These are phyloP conservation scores for Psilopogon haemacephalus DNA, from an alignment of 2,113 vertebrate genomes.

Conservation along the genomic window DNA sequence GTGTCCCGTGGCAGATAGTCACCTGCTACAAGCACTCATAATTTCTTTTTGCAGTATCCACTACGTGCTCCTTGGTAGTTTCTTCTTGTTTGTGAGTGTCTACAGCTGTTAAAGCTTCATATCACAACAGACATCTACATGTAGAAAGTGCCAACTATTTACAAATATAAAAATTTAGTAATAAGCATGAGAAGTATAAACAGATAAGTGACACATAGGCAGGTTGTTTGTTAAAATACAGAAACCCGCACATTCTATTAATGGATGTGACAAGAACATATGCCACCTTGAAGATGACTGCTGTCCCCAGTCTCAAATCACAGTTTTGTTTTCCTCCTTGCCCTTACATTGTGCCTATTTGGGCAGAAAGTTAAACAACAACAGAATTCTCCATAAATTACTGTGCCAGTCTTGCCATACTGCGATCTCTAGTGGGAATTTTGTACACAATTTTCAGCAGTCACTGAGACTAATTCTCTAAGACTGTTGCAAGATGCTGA, in stretches of 20 bases:
- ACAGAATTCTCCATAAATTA: neutral
- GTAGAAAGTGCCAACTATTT: neutral
- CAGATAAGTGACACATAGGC: neutral
- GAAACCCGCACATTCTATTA: neutral
- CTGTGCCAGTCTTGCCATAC: neutral
- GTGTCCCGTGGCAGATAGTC: neutral
- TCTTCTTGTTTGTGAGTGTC: neutral
- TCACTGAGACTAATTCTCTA: neutral
- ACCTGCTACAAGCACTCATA: fast-evolving
- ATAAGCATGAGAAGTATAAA: neutral
- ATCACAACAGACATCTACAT: neutral
- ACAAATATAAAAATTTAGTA: neutral
- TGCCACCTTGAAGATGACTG: neutral
- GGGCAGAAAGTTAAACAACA: neutral
- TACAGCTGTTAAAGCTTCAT: neutral
- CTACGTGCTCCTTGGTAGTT: too few relatives aligned
- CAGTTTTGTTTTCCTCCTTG: neutral
- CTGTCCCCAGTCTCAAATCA: neutral
- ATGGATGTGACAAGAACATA: neutral
- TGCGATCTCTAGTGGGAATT: neutral
- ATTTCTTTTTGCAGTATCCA: too few relatives aligned
- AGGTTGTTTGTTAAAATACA: neutral
- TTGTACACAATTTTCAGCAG: neutral
- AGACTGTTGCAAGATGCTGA: neutral
- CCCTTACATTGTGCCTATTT: neutral